Base-by-base conservation (phyloP, 2,113 vertebrate species). In the Crocuta crocuta region DNA sequence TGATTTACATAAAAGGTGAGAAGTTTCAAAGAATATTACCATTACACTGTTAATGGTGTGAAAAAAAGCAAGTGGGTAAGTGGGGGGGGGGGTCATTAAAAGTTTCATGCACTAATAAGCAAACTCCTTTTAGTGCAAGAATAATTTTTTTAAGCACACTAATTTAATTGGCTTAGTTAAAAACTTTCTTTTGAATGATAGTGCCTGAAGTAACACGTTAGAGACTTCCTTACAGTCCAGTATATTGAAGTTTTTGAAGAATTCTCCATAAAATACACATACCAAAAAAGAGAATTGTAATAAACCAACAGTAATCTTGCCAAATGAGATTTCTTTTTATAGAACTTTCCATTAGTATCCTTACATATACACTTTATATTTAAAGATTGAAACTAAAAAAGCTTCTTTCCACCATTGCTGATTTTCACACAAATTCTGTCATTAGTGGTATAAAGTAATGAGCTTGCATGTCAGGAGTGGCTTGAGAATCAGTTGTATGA, bases 1-100 rank as follows among this genome's bases (percentile, higher is more conserved):
- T 95, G 74, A 95, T 98, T 97, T 97, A 91, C 94, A 89, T 92
- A 96, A 97, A 97, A 97, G 96, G 94, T 93, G 70, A 97, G 89
- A 97, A 63, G 70, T 98, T 97, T 96, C 87, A 45, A 90, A 86
- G 96, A 98, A 71, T 97, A 94, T 97, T 92, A 50, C 31, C 85
- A 73, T 97, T 82, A 92, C 4, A 95, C 89, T 92, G n/a, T 76
- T 98, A 98, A 98, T 98, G 91, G 74, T 97, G 48, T 95, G 73
- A 61, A 61, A 98, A 90, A 95, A 95, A 88, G n/a, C 78, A 87
- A 95, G 66, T 80, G 66, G 17, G 61, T 89, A 48, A 73, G 55
- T 55, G 17, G 6, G 89, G 89, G 6, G 89, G 89, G 88, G 2
- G 68, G 61, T 85, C 55, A 0, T 98, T 98, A 95, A 97, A 98